A percentile compares a stretch with the other conserved stretches of the same genome.
These are phyloP conservation scores for Albula goreensis DNA, from an alignment of 2,113 vertebrate species.

Conservation along the genomic window DNA sequence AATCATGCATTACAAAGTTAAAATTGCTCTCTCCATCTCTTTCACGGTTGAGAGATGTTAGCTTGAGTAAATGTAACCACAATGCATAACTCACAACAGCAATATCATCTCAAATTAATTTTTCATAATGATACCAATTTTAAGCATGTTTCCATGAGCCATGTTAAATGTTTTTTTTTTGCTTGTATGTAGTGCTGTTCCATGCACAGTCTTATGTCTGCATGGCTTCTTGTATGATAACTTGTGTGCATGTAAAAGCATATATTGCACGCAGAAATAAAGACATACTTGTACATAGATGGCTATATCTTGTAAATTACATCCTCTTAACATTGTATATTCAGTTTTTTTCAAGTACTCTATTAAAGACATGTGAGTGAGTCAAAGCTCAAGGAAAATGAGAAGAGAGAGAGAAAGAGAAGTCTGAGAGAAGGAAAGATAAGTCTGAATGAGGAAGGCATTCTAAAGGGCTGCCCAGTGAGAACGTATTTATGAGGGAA, in stretches of 20 bases:
- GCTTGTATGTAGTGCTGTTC: not conserved
- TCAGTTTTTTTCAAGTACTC: no score
- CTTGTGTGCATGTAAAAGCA: no score
- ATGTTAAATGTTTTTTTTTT: not conserved
- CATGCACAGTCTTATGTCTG: not conserved
- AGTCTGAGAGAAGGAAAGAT: constrained; percentile 30
- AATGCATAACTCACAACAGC: not conserved
- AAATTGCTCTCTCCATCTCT: not conserved
- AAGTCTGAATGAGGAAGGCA: not conserved
- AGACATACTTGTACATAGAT: no score
- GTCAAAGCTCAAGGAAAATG: not conserved
- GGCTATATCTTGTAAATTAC: no score
- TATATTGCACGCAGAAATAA: no score
- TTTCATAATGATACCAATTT: not conserved
- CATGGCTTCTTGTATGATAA: no score
- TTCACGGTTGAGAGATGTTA: not conserved
- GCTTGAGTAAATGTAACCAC: not conserved
- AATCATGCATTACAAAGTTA: not conserved
- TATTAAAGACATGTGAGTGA: not conserved
- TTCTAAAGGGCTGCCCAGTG: not conserved
- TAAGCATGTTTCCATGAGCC: not conserved
- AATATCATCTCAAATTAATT: not conserved
- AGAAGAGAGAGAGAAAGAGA: not conserved
- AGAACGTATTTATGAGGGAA: not conserved
- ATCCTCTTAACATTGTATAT: no score